These are phyloP conservation scores for Galerucella calmariensis DNA, from an alignment of 2,888 invertebrate genomes.

Conservation along the genomic window DNA sequence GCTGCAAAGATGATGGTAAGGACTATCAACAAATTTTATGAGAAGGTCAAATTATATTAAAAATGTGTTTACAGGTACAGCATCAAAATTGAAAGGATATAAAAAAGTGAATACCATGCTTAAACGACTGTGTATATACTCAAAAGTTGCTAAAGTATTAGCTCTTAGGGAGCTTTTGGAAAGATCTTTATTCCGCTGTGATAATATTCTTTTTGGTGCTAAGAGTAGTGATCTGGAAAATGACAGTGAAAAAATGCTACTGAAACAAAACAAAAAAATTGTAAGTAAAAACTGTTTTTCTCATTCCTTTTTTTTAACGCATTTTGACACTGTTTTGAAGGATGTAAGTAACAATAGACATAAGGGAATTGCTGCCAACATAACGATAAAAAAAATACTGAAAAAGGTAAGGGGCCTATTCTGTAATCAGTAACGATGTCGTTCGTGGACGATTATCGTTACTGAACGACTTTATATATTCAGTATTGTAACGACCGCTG, in stretches of 20 bases:
- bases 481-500: too few species aligned
- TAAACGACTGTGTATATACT: slow-evolving; percentile 73
- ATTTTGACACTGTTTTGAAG: too few species aligned
- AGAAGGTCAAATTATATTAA: slow-evolving; percentile 34
- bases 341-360: too few species aligned
- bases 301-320: not conserved
- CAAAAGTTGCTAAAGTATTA: slow-evolving; percentile 77
- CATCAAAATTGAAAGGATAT: slow-evolving; percentile 72
- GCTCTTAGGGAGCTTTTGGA: slow-evolving; percentile 80
- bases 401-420: too few species aligned
- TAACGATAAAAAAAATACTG: too few species aligned
- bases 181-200: slow-evolving; percentile 75
- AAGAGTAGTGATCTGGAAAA: slow-evolving; percentile 65
- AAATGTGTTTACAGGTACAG: slow-evolving; percentile 66
- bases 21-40: slow-evolving; percentile 25
- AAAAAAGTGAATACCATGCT: slow-evolving; percentile 74
- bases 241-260: slow-evolving; percentile 68
- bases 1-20: slow-evolving; percentile 75
- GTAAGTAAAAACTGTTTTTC: slow-evolving; percentile 61
- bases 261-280: slow-evolving; percentile 83
- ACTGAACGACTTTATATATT: too few species aligned
- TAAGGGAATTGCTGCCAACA: too few species aligned
- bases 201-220: slow-evolving; percentile 77
- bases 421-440: too few species aligned
- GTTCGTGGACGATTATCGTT: too few species aligned